Percentiles rank a stretch among this genome's conserved stretches.
Evolutionary conservation across 2,797 vertebrate genomes (phyloP).

Genomic region (Melanotaenia trifasciata): DNA sequence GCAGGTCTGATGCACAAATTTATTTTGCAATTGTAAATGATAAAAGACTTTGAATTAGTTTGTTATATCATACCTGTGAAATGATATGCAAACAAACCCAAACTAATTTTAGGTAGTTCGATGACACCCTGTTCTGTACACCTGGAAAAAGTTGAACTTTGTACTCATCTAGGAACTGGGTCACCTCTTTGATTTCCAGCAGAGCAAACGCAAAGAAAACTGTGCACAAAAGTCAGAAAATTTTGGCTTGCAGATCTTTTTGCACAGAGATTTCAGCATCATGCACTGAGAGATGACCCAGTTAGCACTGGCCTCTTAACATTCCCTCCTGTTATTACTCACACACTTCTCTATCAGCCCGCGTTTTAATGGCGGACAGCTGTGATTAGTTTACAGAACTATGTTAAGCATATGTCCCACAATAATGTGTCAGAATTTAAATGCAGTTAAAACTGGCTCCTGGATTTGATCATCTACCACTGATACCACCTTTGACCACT

Average conservation of each 20-base stretch:
- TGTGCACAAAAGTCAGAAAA: not conserved
- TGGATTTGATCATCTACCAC: not conserved
- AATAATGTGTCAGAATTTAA: not conserved
- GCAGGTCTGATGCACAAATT: not conserved
- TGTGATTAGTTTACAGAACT: constrained; percentile 2
- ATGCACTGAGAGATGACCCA: constrained; percentile 11
- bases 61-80: constrained; percentile 17
- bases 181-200: not conserved
- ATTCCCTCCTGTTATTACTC: not conserved
- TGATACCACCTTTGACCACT: not conserved
- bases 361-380: not conserved
- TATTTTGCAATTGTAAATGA: not conserved
- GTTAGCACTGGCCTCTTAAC: constrained; percentile 3
- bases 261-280: not conserved
- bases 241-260: not conserved
- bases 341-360: not conserved
- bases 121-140: constrained; percentile 11
- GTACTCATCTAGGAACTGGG: not conserved
- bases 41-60: not conserved
- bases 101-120: constrained; percentile 11
- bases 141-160: not conserved
- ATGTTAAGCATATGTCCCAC: not conserved
- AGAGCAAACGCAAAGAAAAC: not conserved
- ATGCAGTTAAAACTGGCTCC: not conserved
- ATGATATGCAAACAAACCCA: constrained; percentile 37